These are phyloP conservation scores for Lynx canadensis DNA, from an alignment of 2,113 vertebrate species.

Conservation along the genomic window DNA sequence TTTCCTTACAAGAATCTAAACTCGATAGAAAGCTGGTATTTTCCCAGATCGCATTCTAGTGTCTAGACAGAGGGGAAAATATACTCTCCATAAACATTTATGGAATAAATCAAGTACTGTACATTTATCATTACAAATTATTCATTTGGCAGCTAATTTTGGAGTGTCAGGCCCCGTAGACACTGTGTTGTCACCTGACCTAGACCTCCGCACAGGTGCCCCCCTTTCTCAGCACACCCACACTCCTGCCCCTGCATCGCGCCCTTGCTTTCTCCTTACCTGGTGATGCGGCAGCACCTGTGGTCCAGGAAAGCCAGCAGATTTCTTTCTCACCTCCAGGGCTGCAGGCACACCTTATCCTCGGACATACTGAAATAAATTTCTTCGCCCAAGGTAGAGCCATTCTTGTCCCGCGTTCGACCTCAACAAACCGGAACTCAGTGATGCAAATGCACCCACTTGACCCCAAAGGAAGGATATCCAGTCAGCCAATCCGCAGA, in stretches of 20 bases:
- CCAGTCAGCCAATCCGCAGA: neutral
- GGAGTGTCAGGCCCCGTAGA: neutral
- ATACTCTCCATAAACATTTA: neutral
- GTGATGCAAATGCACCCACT: too few species aligned
- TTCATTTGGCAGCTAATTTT: neutral
- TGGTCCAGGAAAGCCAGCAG: neutral
- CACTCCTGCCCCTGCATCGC: neutral
- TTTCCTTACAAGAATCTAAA: neutral
- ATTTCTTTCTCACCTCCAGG: neutral
- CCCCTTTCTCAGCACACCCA: neutral
- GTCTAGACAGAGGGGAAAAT: neutral
- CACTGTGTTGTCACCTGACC: too few species aligned
- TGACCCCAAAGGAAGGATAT: neutral
- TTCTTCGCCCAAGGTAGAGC: neutral
- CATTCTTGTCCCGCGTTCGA: fast-evolving
- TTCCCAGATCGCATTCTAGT: neutral
- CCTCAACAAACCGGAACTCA: neutral
- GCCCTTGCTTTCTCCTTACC: neutral
- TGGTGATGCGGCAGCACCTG: neutral
- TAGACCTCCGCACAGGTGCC: neutral
- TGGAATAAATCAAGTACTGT: neutral
- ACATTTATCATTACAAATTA: neutral
- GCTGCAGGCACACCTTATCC: neutral
- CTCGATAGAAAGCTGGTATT: neutral
- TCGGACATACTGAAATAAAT: neutral